Evolutionary conservation across 2,888 invertebrate genomes (phyloP), one percentile per base, ranked within the genome.

Genomic region (Helicoverpa assulta): DNA sequence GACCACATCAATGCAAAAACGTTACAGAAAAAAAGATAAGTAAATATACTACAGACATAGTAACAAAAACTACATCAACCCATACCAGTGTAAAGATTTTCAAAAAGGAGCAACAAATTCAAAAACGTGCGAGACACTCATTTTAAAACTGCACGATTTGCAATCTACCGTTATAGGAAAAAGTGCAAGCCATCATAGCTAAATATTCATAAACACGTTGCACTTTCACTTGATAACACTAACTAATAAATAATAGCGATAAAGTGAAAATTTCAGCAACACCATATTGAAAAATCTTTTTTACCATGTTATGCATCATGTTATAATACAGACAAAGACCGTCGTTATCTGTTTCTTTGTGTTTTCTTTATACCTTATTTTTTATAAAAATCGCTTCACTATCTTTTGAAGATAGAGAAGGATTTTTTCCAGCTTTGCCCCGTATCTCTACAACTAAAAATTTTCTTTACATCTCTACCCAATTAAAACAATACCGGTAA

Each of bases 201-300:
- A 61, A 61, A 73, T 67, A 73, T 73, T 53, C 21, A 53, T 50
- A 14, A 61, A 8, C 19, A 62, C 51, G 69, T n/a, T 51, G 19
- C 58, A 8, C 21, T n/a, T 37, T 18, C 37, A 59, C 21, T 40
- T 50, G 21, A 51, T 7, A n/a, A 54, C 50, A 47, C 47, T 47
- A 72, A 54, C 33, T 58, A 21, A 59, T 59, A 59, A 16, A 1
- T 37, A 62, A 55, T 58, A 74, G 62, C 37, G 14, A 52, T 19
- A 19, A 55, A 19, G 37, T 26, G 21, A 55, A 74, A 62, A 54
- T 53, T 29, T n/a, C 16, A n/a, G n/a, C 47, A 5, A 47, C n/a
- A 47, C n/a, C 1, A n/a, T 43, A 47, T 16, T 12, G 47, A n/a
- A 47, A 43, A 43, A 43, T 43, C n/a, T 47, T 47, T 47, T 47